Base-by-base conservation (phyloP, 2,888 invertebrate genomes). In the Ichneumon xanthorius region DNA sequence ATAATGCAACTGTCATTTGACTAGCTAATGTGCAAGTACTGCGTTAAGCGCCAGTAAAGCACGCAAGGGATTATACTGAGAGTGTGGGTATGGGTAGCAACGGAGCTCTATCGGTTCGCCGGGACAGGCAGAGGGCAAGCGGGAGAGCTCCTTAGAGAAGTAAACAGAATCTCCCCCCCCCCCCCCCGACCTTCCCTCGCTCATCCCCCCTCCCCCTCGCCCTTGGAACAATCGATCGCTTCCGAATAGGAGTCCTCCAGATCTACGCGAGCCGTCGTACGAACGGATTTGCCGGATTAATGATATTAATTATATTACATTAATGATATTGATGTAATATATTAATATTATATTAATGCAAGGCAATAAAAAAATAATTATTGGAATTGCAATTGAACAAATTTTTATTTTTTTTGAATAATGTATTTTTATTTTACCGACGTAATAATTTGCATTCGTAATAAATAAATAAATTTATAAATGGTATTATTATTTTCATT, bases 21-120 rank as follows among this genome's bases (percentile, higher is more conserved):
- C 11, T 45, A 2, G 3, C 9, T 14, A 14, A 14, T 33, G 72
- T 55, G 33, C 37, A 40, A 16, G 79, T 68, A 58, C 11, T 70
- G 70, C 79, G 40, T 80, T 72, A 65, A 80, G 65, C 71, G 55
- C 63, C 63, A 37, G 30, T 11, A n/a, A n/a, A 48, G 30, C 33
- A 65, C 65, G 75, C 22, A 26, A 58, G 26, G 55, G 11, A 58
- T 22, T 14, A 4, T 58, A 26, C 45, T 11, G 26, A 11, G 30
- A 19, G 50, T 70, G 16, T 50, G 16, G 70, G 50, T 70, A 30
- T 45, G 45, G 30, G 30, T 70, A n/a, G 50, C 50, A 7, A 7
- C 70, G 70, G 45, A 45, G 45, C 45, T 45, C 45, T 14, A 14
- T 45, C 45, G 45, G 14, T 5, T 16, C 63, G 61, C 1, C 22